Evolutionary conservation across 2,888 invertebrate species (phyloP).

Genomic region (Tenodera sinensis): DNA sequence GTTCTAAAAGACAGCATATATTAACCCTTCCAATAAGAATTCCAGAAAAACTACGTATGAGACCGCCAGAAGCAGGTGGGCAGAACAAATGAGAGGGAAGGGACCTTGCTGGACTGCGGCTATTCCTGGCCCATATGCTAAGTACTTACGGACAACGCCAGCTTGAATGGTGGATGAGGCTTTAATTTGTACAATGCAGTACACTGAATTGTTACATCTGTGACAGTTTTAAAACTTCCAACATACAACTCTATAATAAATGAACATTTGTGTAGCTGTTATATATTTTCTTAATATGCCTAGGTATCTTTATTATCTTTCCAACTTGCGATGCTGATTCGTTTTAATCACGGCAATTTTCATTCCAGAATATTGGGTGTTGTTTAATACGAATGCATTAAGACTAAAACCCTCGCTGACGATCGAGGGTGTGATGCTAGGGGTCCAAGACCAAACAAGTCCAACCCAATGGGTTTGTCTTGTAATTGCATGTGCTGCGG

Average conservation of each 20-base stretch:
- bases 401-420: constrained; percentile 15
- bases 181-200: constrained; percentile 31
- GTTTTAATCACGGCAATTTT: constrained; percentile 25
- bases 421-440: constrained; percentile 8
- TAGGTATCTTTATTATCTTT: not conserved
- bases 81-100: constrained; percentile 9
- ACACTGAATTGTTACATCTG: constrained; percentile 32
- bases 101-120: constrained; percentile 17
- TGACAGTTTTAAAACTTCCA: constrained; percentile 32
- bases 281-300: constrained; percentile 17
- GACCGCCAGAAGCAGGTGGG: not conserved
- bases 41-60: not conserved
- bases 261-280: constrained; percentile 31
- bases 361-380: constrained; percentile 22
- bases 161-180: constrained; percentile 25
- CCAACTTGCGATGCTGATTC: not conserved
- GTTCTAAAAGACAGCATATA: not conserved
- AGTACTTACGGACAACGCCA: constrained; percentile 18
- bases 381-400: constrained; percentile 23
- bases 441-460: constrained; percentile 5
- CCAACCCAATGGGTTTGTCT: not conserved
- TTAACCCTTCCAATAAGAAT: not conserved
- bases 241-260: constrained; percentile 33
- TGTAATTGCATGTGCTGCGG: not conserved
- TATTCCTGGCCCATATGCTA: constrained; percentile 15